Evolutionary conservation across 2,888 invertebrate species (phyloP).

Genomic region (Drosophila ustulata): DNA sequence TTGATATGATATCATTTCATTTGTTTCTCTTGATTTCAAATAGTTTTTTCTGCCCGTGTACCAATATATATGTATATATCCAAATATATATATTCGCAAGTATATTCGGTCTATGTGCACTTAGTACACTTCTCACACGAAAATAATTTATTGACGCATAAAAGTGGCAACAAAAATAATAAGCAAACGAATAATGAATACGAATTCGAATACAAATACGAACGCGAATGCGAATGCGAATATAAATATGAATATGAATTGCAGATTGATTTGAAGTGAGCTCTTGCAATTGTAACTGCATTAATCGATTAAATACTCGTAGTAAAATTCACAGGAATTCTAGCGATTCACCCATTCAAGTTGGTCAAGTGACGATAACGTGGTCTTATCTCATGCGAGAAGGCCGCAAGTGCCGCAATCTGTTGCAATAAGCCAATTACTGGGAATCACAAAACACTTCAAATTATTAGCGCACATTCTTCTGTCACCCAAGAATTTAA

Average conservation of each 20-base stretch:
- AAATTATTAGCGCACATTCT: not conserved
- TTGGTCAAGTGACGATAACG: conserved; percentile 24
- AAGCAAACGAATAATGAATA: conserved; percentile 57
- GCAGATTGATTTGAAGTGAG: conserved; percentile 60
- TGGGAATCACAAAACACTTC: conserved; percentile 21
- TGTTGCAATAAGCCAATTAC: conserved; percentile 47
- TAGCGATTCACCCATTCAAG: not conserved
- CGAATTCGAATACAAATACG: not conserved
- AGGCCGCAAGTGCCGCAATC: conserved; percentile 3
- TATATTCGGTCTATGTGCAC: conserved; percentile 23
- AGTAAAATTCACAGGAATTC: conserved; percentile 1
- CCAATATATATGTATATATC: conserved; percentile 7
- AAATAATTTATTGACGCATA: conserved; percentile 80
- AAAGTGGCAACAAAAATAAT: conserved; percentile 61
- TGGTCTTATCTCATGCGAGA: conserved; percentile 5
- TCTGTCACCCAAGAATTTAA: not conserved
- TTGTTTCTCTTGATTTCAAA: no score
- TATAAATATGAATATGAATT: conserved; percentile 14
- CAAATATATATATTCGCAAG: conserved; percentile 18
- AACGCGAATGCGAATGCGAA: conserved; percentile 29
- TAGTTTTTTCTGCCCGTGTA: no score
- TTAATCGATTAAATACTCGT: conserved; percentile 19
- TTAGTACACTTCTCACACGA: conserved; percentile 66
- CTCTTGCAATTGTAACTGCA: conserved; percentile 28
- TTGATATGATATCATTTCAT: no score